Conservation (phyloP, 2,113 vertebrate species). For the Pleuronectes platessa region DNA sequence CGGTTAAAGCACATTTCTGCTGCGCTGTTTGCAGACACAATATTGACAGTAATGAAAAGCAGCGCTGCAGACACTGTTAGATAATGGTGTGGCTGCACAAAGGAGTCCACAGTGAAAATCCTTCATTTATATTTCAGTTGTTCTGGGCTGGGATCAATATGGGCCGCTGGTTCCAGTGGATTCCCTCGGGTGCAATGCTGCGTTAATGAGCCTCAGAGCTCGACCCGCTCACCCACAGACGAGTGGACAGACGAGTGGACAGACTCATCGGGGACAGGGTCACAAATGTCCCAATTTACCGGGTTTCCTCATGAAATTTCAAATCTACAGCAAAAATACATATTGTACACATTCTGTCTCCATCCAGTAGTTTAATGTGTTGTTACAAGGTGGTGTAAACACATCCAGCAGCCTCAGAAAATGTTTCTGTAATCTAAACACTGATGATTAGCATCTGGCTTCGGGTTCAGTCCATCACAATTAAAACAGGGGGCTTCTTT, state of each 20-base stretch:
- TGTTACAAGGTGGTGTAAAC: no score
- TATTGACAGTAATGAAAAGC: conserved; percentile 32
- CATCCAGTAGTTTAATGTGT: no score
- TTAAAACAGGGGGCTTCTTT: neutral
- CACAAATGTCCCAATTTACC: no score
- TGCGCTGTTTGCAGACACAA: neutral
- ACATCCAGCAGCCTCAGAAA: no score
- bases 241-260: neutral
- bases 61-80: conserved; percentile 1
- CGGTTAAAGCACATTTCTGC: neutral
- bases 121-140: conserved; percentile 70
- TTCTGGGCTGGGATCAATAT: conserved; percentile 60
- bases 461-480: neutral
- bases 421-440: no score
- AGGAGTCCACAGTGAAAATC: conserved; percentile 16
- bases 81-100: conserved; percentile 17
- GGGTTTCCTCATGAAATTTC: no score
- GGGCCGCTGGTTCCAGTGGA: conserved; percentile 51
- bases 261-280: neutral
- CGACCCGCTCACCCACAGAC: conserved; percentile 13
- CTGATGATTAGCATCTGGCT: no score
- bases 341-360: no score
- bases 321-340: no score
- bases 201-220: conserved; percentile 63
- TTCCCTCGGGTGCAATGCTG: conserved; percentile 49